phyloP scores from a whole-genome alignment of 2,113 vertebrate genomes.

The Petaurus breviceps region DNA sequence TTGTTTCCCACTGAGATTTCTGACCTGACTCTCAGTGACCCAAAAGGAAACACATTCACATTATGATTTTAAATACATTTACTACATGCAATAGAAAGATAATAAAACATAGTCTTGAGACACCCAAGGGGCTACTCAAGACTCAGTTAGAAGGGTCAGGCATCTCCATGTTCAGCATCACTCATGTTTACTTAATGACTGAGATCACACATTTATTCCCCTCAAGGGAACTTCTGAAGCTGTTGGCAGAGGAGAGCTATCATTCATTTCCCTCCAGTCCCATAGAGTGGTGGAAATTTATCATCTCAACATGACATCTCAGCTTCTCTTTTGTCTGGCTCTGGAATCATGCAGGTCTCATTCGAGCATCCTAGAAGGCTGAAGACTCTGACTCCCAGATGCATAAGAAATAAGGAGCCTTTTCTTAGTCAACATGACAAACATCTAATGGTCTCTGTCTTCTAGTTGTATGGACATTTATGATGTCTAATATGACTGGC shows the following conservation, averaged over 20 bases:
- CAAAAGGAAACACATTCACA: neutral
- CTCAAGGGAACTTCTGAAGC: neutral
- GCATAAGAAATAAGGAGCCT: neutral
- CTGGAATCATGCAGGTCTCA: neutral
- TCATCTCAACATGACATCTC: neutral
- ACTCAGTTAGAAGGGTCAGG: neutral
- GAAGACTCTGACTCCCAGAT: neutral
- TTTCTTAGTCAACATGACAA: neutral
- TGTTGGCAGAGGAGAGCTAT: neutral
- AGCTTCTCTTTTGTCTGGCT: neutral
- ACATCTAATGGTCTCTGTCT: neutral
- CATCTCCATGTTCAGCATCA: neutral
- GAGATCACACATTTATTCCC: neutral
- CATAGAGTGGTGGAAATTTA: neutral
- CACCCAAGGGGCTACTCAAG: neutral
- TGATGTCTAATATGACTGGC: neutral
- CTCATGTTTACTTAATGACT: neutral
- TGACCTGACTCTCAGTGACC: neutral
- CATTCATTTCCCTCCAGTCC: neutral
- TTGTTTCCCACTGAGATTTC: neutral
- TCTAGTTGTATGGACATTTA: neutral
- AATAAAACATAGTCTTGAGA: neutral
- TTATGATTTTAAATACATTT: neutral
- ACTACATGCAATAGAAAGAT: neutral
- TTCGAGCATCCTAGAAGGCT: neutral